phyloP scores from a whole-genome alignment of 2,797 vertebrate species.

The Typhlichthys subterraneus region DNA sequence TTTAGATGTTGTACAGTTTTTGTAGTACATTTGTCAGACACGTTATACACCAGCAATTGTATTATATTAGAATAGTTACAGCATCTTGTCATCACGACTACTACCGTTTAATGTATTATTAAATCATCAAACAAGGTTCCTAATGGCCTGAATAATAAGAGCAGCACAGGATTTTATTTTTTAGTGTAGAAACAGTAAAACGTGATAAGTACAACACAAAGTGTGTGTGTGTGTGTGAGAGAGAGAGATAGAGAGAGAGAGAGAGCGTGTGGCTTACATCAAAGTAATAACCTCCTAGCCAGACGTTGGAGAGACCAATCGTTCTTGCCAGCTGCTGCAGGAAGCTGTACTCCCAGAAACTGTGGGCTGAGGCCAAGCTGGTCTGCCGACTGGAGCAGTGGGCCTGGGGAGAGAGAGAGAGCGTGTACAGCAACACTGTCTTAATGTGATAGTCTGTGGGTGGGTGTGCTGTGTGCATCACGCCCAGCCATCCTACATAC shows the following conservation, averaged over 20 bases:
- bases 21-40: no score
- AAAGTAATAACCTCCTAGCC: background rate
- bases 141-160: no score
- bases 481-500: background rate
- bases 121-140: no score
- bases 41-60: no score
- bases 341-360: background rate
- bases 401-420: background rate
- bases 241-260: background rate
- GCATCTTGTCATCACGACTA: no score
- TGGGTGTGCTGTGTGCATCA: background rate
- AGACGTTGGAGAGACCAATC: background rate
- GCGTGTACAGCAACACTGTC: background rate
- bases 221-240: background rate
- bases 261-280: background rate
- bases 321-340: background rate
- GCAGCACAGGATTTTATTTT: no score
- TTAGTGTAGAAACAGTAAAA: no score
- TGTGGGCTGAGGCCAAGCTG: constrained; percentile 3
- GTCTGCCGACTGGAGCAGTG: background rate
- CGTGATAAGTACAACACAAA: no score
- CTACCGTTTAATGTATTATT: no score
- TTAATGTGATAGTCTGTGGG: background rate
- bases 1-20: no score
- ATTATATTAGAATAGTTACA: no score